Conservation (phyloP, 2,797 vertebrate genomes). For the Enteromius trimaculatus region DNA sequence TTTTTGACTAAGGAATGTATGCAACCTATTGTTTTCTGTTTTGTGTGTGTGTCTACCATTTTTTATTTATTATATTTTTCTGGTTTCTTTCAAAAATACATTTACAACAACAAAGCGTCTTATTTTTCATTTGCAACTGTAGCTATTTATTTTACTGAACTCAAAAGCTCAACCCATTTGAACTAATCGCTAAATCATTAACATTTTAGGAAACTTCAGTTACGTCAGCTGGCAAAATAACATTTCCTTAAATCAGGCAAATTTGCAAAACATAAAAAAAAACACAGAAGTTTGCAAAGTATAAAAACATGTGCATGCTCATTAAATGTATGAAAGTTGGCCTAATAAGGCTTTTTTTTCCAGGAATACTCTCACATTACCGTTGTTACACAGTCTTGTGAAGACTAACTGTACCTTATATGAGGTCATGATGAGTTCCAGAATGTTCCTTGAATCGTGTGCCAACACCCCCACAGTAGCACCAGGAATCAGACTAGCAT, state of each 20-base stretch:
- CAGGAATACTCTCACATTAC: not conserved
- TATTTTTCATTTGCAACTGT: not conserved
- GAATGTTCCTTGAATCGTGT: conserved; percentile 89
- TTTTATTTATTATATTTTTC: not conserved
- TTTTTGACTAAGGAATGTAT: not conserved
- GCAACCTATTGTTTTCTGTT: not conserved
- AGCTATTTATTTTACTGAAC: not conserved
- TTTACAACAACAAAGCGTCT: not conserved
- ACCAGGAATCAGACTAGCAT: conserved; percentile 94
- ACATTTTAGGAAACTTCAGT: not conserved
- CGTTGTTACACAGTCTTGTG: not conserved
- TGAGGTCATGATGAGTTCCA: conserved; percentile 92
- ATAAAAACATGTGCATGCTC: not conserved
- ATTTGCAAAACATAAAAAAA: not conserved
- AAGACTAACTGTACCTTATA: conserved; percentile 84
- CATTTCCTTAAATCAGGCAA: not conserved
- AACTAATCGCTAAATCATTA: not conserved
- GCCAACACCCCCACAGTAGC: conserved; percentile 91
- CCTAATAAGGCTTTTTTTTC: not conserved
- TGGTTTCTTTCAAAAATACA: not conserved
- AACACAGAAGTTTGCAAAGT: not conserved
- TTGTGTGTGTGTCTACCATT: not conserved
- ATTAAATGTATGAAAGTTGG: not conserved
- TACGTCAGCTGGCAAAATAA: not conserved
- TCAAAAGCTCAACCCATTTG: not conserved